Conservation (phyloP, 2,113 vertebrate species). For the Emydura subglobosa region DNA sequence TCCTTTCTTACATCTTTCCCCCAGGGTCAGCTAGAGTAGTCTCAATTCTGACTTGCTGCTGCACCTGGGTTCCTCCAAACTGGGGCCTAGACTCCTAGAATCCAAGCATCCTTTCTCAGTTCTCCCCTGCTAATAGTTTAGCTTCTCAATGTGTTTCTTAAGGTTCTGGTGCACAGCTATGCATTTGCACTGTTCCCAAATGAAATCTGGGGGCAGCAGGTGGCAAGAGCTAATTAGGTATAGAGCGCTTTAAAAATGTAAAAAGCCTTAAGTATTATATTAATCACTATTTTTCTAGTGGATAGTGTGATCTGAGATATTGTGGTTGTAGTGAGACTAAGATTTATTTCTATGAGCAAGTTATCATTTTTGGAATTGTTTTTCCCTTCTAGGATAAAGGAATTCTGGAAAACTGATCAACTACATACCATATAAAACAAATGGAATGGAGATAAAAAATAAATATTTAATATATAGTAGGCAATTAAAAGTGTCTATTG, state of each 20-base stretch:
- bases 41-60: rapidly evolving
- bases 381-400: background rate
- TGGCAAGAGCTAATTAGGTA: background rate
- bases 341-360: background rate
- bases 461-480: background rate
- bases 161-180: background rate
- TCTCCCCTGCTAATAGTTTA: background rate
- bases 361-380: background rate
- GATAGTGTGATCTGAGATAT: background rate
- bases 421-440: background rate
- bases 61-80: background rate
- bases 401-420: background rate
- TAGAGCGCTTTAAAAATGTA: background rate
- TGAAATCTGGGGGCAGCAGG: background rate
- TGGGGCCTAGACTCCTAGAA: background rate
- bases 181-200: background rate
- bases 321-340: background rate
- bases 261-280: background rate
- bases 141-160: background rate
- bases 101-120: background rate
- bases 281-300: background rate
- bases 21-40: background rate
- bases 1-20: rapidly evolving
- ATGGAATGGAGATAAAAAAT: background rate
- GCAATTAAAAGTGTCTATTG: background rate